Base-by-base conservation (phyloP, 2,797 vertebrate species). In the Alectoris magna region DNA sequence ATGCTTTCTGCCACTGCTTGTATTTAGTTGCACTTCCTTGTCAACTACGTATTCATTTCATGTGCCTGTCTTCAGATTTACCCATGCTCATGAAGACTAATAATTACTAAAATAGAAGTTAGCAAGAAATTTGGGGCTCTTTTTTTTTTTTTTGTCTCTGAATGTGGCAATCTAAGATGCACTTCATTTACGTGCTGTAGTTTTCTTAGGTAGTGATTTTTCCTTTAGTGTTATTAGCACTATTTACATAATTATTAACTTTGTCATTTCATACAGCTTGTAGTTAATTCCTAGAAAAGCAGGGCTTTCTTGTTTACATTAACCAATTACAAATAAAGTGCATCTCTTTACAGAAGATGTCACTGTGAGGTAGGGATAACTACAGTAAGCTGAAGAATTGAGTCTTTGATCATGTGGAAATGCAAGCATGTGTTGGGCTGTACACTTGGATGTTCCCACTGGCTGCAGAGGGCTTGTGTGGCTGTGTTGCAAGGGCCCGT, bases 271-370 rank as follows among this genome's bases (percentile, higher is more conserved):
- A 31, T 85, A 62, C 67, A 29, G 5, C 88, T 91, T 89, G 63
- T 89, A 84, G 55, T 89, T 91, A 95, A 94, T 94, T 84, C 87
- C 79, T 92, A 21, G 8, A 94, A 96, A 94, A 85, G 67, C 22
- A 2, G 29, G 9, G 5, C 9, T 53, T 13, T 79, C 34, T 51
- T 56, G 31, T 78, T 66, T 34, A 3, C 34, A 19, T 67, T 17
- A 86, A 72, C 84, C 27, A 6, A 4, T 83, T 92, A 85, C 62
- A 3, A 26, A 24, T n/a, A 55, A 66, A 88, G 59, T 44, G 2
- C 49, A 3, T 89, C 43, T 64, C 75, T 84, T 31, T 48, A 58
- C 56, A 22, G 84, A 83, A 73, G 79, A 44, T 92, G 89, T 75
- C 87, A 66, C 73, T 56, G 76, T 58, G 88, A 87, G 90, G 87